These are phyloP conservation scores for Bedellia somnulentella DNA, from an alignment of 2,888 invertebrate species.

Conservation along the genomic window DNA sequence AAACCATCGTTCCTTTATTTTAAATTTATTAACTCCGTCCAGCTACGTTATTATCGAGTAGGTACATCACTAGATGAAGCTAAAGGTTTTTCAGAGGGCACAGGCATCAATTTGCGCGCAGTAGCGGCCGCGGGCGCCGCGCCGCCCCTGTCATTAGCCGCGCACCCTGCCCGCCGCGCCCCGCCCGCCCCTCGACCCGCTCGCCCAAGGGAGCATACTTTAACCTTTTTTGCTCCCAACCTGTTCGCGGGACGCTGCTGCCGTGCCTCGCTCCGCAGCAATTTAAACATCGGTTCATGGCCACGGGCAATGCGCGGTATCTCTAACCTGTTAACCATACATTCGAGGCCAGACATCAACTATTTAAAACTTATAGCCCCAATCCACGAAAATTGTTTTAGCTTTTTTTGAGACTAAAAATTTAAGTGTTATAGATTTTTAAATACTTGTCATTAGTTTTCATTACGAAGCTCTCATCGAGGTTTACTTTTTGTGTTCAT, in stretches of 20 bases:
- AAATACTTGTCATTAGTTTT: too few relatives aligned
- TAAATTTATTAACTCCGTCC: neutral
- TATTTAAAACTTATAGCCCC: slow-evolving; percentile 25
- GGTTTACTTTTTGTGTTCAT: too few relatives aligned
- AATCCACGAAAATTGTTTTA: slow-evolving; percentile 10
- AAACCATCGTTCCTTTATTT: neutral
- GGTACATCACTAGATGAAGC: slow-evolving; percentile 56
- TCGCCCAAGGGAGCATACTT: slow-evolving; percentile 45
- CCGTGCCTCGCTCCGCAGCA: slow-evolving; percentile 27
- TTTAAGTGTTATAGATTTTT: too few relatives aligned
- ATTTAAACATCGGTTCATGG: slow-evolving; percentile 53
- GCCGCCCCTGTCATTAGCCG: slow-evolving; percentile 56
- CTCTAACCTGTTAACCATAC: slow-evolving; percentile 30
- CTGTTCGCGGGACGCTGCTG: slow-evolving; percentile 48
- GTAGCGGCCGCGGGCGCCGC: slow-evolving; percentile 57
- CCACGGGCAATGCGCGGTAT: slow-evolving; percentile 50
- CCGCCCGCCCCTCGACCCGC: slow-evolving; percentile 13
- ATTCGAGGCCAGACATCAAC: slow-evolving; percentile 7
- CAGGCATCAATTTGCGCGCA: slow-evolving; percentile 58
- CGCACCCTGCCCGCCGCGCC: slow-evolving; percentile 13
- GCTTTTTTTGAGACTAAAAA: neutral
- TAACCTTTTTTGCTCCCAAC: slow-evolving; percentile 61
- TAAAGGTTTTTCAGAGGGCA: slow-evolving; percentile 52
- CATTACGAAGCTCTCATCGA: neutral
- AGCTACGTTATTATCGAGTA: slow-evolving; percentile 24